Conservation (phyloP, 2,888 invertebrate genomes). For the Druceiella hillmani region DNA sequence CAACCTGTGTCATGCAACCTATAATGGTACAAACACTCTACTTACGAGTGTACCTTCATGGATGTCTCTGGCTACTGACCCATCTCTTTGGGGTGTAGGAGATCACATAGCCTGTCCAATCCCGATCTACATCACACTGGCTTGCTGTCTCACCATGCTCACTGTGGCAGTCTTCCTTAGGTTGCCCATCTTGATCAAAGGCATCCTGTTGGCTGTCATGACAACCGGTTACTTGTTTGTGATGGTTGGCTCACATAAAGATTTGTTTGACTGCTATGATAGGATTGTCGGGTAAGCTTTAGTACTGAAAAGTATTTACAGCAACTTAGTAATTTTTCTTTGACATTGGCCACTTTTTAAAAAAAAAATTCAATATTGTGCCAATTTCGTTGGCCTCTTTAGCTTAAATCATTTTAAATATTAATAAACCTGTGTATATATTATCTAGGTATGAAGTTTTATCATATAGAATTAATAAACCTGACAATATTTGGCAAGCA, state of each 20-base stretch:
- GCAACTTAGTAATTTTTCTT: too few relatives aligned
- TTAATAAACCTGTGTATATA: not conserved
- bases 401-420: too few relatives aligned
- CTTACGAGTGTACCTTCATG: slow-evolving; percentile 45
- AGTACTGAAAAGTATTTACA: too few relatives aligned
- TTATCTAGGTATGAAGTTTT: too few relatives aligned
- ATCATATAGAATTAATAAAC: too few relatives aligned
- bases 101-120: slow-evolving; percentile 78
- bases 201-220: slow-evolving; percentile 70
- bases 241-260: slow-evolving; percentile 74
- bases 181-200: slow-evolving; percentile 78
- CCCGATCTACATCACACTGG: slow-evolving; percentile 82
- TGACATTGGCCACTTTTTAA: too few relatives aligned
- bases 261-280: slow-evolving; percentile 80
- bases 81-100: slow-evolving; percentile 40
- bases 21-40: not conserved
- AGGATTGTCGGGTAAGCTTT: slow-evolving; percentile 64
- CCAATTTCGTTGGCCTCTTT: too few relatives aligned
- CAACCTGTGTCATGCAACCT: slow-evolving; percentile 35
- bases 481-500: too few relatives aligned
- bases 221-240: slow-evolving; percentile 74
- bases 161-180: slow-evolving; percentile 80
- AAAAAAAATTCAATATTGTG: too few relatives aligned
- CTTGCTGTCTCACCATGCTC: slow-evolving; percentile 78
- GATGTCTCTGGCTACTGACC: slow-evolving; percentile 43